Evolutionary conservation across 2,888 invertebrate genomes (phyloP).

Genomic region (Globia sparganii): DNA sequence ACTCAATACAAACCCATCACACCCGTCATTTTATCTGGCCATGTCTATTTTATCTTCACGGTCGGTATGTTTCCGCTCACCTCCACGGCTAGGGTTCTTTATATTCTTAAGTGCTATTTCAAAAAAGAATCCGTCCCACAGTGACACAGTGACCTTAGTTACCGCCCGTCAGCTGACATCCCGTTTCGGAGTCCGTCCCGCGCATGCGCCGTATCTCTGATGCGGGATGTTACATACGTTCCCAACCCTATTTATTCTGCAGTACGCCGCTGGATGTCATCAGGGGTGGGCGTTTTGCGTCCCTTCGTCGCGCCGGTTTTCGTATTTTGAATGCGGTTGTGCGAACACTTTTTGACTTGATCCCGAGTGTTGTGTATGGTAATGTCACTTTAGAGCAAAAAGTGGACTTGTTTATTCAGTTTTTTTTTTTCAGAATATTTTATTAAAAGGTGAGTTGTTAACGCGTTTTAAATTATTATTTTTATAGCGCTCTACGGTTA

Average conservation of each 20-base stretch:
- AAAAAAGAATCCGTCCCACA: conserved; percentile 64
- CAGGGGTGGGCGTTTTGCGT: conserved; percentile 69
- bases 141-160: conserved; percentile 88
- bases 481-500: conserved; percentile 38
- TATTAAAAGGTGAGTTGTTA: conserved; percentile 54
- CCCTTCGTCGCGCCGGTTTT: conserved; percentile 49
- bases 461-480: conserved; percentile 37
- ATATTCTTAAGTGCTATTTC: conserved; percentile 60
- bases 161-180: conserved; percentile 85
- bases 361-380: conserved; percentile 59
- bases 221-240: conserved; percentile 81
- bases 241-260: conserved; percentile 77
- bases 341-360: conserved; percentile 58
- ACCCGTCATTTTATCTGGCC: conserved; percentile 9
- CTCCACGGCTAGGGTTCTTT: conserved; percentile 48
- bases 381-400: conserved; percentile 47
- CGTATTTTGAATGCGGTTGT: conserved; percentile 66
- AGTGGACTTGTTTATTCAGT: conserved; percentile 51
- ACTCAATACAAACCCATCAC: conserved; percentile 27
- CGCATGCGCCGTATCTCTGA: conserved; percentile 80
- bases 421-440: conserved; percentile 14
- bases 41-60: conserved; percentile 41
- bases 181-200: conserved; percentile 69
- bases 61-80: conserved; percentile 38
- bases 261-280: conserved; percentile 76